Evolutionary conservation across 2,113 vertebrate genomes (phyloP), one percentile per base, ranked within the genome.

Genomic region (Oryctolagus cuniculus): DNA sequence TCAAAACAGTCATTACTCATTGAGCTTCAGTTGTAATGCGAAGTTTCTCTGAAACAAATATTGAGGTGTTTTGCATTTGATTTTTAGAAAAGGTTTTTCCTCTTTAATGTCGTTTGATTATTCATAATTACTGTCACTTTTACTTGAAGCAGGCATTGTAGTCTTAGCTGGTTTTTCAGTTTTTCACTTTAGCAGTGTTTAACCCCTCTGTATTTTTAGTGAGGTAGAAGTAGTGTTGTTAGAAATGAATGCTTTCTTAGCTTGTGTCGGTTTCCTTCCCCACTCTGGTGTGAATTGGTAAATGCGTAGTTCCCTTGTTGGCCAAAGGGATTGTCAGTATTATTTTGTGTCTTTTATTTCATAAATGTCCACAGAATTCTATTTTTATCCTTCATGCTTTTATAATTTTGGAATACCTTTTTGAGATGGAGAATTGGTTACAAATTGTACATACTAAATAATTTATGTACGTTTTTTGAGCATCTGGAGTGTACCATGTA

Each of bases 261-360:
- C 11, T 24, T 51, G 31, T 31, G 0, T 5, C 36, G 0, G 25
- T 58, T 38, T 73, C 6, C 27, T 51, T 31, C n/a, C 29, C 64
- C 1, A 0, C 34, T 78, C 19, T 44, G 17, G 34, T 87, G 69
- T 31, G 61, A n/a, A 38, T n/a, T 63, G 66, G 1, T 29, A 10
- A 80, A 55, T 36, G 53, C n/a, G 2, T 24, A 38, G 22, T 78
- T n/a, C 11, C 22, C 0, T 58, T 64, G 66, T 49, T 73, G 36
- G 85, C 82, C 36, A 63, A 53, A 70, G 24, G 64, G 70, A 61
- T 87, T 63, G 1, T 44, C 25, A 75, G 15, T 90, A 72, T 0
- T 55, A 38, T 82, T 82, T 82, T 69, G 31, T 24, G 21, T 89
- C 61, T 90, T 15, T 86, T 64, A 25, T 66, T 84, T 94, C 75